Base-by-base conservation (phyloP, 2,113 vertebrate genomes). In the Macheiramphus alcinus region DNA sequence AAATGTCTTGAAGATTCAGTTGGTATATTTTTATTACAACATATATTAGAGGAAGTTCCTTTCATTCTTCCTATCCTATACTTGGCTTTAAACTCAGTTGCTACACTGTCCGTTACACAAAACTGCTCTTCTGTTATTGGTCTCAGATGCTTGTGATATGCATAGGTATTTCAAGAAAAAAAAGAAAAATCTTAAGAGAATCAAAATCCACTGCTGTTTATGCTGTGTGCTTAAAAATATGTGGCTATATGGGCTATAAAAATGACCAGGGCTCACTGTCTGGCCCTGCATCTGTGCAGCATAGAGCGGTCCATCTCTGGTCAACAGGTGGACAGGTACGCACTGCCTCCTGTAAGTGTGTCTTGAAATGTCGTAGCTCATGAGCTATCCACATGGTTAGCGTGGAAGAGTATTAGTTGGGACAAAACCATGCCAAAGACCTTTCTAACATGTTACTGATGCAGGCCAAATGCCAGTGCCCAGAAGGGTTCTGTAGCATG, bases 241-340 rank as follows among this genome's bases (percentile, higher is more conserved):
- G 0, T 75, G 62, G 13, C 34, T 48, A 2, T 8, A 20, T 14
- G 47, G 32, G 40, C 47, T 81, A 3, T 18, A 68, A 23, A 43
- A 58, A 21, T 13, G 11, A 4, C 23, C 20, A 55, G 20, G 16
- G 3, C 13, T 23, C 2, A 0, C 27, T 68, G 7, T 72, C 36
- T 56, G 22, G 16, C 23, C 48, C 31, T 32, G 8, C 11, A 27
- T 26, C 40, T 68, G 48, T 43, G 40, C 19, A 18, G 61, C 29
- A 19, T 6, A 16, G 27, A 23, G 42, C 13, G 36, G 20, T 36
- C 68, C 27, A 5, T 7, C 8, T 80, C n/a, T 7, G 6, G 26
- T 7, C 0, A 0, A 8, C 27, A 38, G 22, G 8, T 2, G 5
- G 1, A 5, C 32, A n/a, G 27, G 10, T 10, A 11, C 1, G 23